Base-by-base conservation (phyloP, 2,888 invertebrate genomes). In the Eupsilia transversa region DNA sequence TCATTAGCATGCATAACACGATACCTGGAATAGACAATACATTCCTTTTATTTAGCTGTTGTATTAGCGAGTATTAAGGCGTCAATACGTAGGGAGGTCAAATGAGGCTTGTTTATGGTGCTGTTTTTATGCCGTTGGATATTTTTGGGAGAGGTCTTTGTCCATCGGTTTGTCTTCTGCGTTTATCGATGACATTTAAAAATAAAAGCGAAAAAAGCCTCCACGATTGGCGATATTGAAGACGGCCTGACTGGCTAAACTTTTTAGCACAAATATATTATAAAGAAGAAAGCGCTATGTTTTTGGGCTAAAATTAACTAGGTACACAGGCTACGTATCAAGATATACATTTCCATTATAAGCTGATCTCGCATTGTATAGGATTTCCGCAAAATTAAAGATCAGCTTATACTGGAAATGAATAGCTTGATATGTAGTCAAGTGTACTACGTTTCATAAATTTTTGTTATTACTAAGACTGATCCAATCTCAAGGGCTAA, bases 1-100 rank as follows among this genome's bases (percentile, higher is more conserved):
- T 96, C 91, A 97, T 97, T 85, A 98, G 92, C 88, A 97, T 96
- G 93, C 98, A 98, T 61, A 98, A 93, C 14, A 97, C 96, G 69
- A 97, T 96, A 59, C 98, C 98, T 91, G 97, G 92, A 93, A 91
- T 71, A 82, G 78, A 74, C 74, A 74, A 74, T 60, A 77, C 70
- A 70, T 76, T 43, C 64, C 33, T 64, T 76, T 71, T 73, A 84
- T 71, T 80, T 54, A 49, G 35, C 65, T 27, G 63, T 56, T 59
- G 46, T 57, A 60, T 61, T 59, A 43, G 66, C 30, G 17, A 57
- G 56, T 56, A 80, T 61, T 80, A 65, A 49, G 49, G 80, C 46
- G 59, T 12, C 65, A 54, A 66, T 61, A 61, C 81, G 74, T 54
- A 78, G 27, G 43, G 43, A 49, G 60, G 52, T 75, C 63, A 63